Conservation (phyloP, 2,113 vertebrate genomes). For the Xenus cinereus region DNA sequence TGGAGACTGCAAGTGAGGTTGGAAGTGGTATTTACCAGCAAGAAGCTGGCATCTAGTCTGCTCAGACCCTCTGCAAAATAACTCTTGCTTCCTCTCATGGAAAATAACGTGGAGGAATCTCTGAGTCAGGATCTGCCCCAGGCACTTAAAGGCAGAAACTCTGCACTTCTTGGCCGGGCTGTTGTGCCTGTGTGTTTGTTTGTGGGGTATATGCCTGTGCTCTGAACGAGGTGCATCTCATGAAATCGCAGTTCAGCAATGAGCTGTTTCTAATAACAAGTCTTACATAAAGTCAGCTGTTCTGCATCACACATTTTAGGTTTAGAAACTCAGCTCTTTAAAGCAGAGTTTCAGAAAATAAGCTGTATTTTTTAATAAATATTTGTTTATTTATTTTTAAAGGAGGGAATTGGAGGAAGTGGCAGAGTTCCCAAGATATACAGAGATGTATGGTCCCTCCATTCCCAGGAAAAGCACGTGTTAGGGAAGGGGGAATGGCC, state of each 20-base stretch:
- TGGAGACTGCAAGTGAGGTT: slow-evolving; percentile 34
- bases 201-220: background rate
- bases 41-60: slow-evolving; percentile 21
- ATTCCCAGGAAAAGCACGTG: background rate
- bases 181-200: background rate
- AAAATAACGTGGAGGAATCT: slow-evolving; percentile 51
- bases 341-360: slow-evolving; percentile 8
- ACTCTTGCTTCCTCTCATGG: slow-evolving; percentile 19
- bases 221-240: background rate
- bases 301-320: background rate
- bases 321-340: background rate
- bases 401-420: background rate
- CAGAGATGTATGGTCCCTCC: background rate
- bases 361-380: background rate
- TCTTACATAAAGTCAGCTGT: slow-evolving; percentile 46
- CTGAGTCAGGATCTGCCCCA: slow-evolving; percentile 54
- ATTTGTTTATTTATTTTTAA: background rate
- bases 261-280: slow-evolving; percentile 59
- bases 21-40: slow-evolving; percentile 50
- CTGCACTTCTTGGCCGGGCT: background rate
- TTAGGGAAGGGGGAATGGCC: background rate
- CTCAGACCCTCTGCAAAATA: slow-evolving; percentile 17
- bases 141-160: slow-evolving; percentile 3
- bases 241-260: background rate
- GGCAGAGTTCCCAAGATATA: background rate